Percentiles rank a stretch among this genome's conserved stretches.
Evolutionary conservation across 30 jellyfish, hydroid and myxozoan species (phyloP).

Genomic region (Catostylus mosaicus): DNA sequence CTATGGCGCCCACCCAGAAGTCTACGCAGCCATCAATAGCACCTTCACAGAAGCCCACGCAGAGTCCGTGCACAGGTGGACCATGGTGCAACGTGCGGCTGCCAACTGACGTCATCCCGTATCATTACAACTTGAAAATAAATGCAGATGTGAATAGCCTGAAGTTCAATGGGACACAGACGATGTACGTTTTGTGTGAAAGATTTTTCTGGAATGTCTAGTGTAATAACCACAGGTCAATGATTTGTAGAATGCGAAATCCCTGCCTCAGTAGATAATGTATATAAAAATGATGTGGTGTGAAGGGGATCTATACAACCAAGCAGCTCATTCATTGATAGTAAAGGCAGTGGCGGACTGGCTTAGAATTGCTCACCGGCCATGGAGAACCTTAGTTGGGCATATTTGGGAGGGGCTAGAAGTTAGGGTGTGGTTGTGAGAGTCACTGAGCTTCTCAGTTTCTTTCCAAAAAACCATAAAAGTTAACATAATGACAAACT

Average conservation of each 20-base stretch:
- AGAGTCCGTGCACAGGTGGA: conserved; percentile 56
- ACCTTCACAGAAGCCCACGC: conserved; percentile 34
- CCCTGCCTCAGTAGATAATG: not conserved
- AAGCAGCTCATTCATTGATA: too few relatives aligned
- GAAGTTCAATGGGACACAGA: conserved; percentile 73
- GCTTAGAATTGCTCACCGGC: too few relatives aligned
- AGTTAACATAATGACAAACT: too few relatives aligned
- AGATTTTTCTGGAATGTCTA: not conserved
- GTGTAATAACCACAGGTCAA: not conserved
- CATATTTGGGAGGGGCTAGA: too few relatives aligned
- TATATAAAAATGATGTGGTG: not conserved
- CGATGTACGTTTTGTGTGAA: conserved; percentile 8
- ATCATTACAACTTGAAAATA: conserved; percentile 74
- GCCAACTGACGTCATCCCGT: conserved; percentile 70
- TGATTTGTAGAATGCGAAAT: not conserved
- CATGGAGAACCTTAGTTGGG: too few relatives aligned
- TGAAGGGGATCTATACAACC: too few relatives aligned
- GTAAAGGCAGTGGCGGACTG: not conserved
- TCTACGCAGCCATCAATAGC: not conserved
- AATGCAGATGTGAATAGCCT: conserved; percentile 55
- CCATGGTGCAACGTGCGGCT: conserved; percentile 88
- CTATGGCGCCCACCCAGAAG: not conserved
- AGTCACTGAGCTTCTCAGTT: too few relatives aligned
- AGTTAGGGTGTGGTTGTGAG: too few relatives aligned
- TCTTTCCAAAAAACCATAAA: too few relatives aligned